A percentile compares a stretch with the other conserved stretches of the same genome.
phyloP scores from a whole-genome alignment of 2,888 invertebrate genomes.

The Drosophila falleni region DNA sequence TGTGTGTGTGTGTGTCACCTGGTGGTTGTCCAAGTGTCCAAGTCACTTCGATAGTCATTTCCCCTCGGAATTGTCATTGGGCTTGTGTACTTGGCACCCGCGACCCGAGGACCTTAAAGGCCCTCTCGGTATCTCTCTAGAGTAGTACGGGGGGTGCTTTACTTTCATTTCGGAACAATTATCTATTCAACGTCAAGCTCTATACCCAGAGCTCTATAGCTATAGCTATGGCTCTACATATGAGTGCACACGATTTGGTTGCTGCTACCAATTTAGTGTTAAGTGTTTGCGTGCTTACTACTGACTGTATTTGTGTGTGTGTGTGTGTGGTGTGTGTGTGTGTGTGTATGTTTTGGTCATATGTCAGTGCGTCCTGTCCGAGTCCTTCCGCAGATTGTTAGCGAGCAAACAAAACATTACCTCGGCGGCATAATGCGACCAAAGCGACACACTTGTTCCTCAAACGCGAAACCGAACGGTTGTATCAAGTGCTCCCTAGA shows the following conservation, averaged over 20 bases:
- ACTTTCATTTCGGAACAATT: constrained; percentile 80
- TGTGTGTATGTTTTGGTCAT: constrained; percentile 63
- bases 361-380: constrained; percentile 74
- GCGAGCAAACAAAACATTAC: constrained; percentile 79
- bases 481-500: constrained; percentile 69
- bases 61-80: constrained; percentile 76
- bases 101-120: constrained; percentile 20
- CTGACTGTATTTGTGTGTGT: constrained; percentile 54
- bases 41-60: constrained; percentile 68
- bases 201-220: constrained; percentile 9
- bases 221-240: constrained; percentile 37
- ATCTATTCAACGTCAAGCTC: constrained; percentile 81
- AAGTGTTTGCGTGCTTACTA: constrained; percentile 78
- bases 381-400: constrained; percentile 82
- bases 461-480: constrained; percentile 77
- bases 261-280: constrained; percentile 73
- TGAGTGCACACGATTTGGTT: constrained; percentile 80
- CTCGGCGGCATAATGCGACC: constrained; percentile 68
- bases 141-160: constrained; percentile 46
- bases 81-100: constrained; percentile 63
- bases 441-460: constrained; percentile 75
- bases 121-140: constrained; percentile 15
- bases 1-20: constrained; percentile 44
- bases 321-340: constrained; percentile 39
- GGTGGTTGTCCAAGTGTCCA: constrained; percentile 69